Percentiles rank a stretch among this genome's conserved stretches.
Evolutionary conservation across 2,888 invertebrate species (phyloP).

Genomic region (Drosophila flavopinicola): DNA sequence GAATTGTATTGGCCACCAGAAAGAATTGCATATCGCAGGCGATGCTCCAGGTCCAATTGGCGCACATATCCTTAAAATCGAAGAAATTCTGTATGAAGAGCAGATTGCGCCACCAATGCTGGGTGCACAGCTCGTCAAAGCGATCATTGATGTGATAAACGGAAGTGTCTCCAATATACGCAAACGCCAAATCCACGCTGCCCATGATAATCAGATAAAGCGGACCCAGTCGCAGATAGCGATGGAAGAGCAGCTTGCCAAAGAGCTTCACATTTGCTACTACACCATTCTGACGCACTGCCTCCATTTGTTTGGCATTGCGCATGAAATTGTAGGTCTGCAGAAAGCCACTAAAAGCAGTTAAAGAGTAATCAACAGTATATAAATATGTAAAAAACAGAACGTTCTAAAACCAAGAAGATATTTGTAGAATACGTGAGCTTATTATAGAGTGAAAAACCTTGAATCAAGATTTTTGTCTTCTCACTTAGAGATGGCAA

Average conservation of each 20-base stretch:
- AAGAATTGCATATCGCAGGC: conserved; percentile 85
- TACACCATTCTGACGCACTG: conserved; percentile 72
- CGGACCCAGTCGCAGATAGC: conserved; percentile 83
- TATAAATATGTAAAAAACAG: no score
- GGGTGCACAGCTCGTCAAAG: conserved; percentile 82
- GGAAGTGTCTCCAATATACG: conserved; percentile 83
- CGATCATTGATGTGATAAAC: conserved; percentile 83
- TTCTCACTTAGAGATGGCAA: no score
- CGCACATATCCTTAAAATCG: conserved; percentile 82
- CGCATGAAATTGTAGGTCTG: conserved; percentile 83
- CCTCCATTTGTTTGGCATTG: conserved; percentile 75
- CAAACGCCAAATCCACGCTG: conserved; percentile 81
- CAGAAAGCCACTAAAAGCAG: conserved; percentile 79
- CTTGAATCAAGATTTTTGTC: no score
- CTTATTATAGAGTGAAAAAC: no score
- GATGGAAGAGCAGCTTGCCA: conserved; percentile 80
- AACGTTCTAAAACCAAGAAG: no score
- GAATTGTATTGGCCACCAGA: conserved; percentile 78
- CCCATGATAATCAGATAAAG: conserved; percentile 82
- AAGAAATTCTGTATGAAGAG: conserved; percentile 84
- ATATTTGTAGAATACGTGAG: no score
- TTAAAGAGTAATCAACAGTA: background rate
- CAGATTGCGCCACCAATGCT: conserved; percentile 84
- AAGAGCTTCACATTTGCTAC: conserved; percentile 77
- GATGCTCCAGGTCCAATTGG: conserved; percentile 85